These are phyloP conservation scores for Forficula auricularia DNA, from an alignment of 1,140 invertebrate genomes.

Conservation along the genomic window DNA sequence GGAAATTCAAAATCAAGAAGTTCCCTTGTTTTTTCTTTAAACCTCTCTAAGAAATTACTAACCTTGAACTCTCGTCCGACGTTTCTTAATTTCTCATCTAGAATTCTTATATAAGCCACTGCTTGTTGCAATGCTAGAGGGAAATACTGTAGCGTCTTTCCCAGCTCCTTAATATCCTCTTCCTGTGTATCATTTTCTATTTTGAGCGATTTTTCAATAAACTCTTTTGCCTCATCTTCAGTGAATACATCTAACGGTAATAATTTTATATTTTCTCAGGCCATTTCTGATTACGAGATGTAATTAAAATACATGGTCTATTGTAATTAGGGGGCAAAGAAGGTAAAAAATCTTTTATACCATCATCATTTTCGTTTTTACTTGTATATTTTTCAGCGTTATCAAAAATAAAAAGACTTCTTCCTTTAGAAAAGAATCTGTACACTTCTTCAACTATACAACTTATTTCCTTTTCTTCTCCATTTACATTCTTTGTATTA, in stretches of 20 bases:
- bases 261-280: conserved; percentile 1
- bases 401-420: conserved; percentile 16
- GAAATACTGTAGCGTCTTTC: conserved; percentile 9
- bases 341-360: conserved; percentile 12
- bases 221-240: conserved; percentile 10
- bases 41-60: conserved; percentile 8
- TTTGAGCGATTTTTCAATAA: conserved; percentile 11
- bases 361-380: conserved; percentile 3
- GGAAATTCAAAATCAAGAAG: conserved; percentile 7
- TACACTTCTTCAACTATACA: conserved; percentile 12
- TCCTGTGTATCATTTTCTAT: conserved; percentile 6
- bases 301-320: conserved; percentile 12
- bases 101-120: conserved; percentile 6
- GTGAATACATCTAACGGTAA: conserved; percentile 5
- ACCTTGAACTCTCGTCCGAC: conserved; percentile 1
- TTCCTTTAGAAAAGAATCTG: conserved; percentile 11
- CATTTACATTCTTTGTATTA: conserved; percentile 7
- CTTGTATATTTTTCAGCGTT: conserved; percentile 13
- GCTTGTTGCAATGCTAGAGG: conserved; percentile 13
- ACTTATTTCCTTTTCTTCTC: conserved; percentile 6
- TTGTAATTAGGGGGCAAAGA: neutral
- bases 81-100: conserved; percentile 5
- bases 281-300: conserved; percentile 12
- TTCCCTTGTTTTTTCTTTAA: conserved; percentile 9
- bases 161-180: conserved; percentile 8